phyloP scores from a whole-genome alignment of 2,797 vertebrate species.

The Clarias pachynema region DNA sequence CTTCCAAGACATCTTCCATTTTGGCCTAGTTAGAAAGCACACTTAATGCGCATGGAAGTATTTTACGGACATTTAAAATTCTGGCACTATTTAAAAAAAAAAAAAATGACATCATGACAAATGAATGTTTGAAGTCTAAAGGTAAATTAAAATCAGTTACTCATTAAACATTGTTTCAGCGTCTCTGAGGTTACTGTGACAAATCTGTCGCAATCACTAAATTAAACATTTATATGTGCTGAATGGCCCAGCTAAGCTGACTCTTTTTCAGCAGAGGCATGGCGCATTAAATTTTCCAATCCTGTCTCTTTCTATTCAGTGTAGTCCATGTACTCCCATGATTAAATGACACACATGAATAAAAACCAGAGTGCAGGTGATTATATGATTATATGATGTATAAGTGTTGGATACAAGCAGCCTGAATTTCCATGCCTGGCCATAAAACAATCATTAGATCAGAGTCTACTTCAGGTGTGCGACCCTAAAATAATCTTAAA shows the following conservation, averaged over 20 bases:
- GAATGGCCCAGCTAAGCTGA: background rate
- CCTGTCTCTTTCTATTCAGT: background rate
- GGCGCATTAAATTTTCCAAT: background rate
- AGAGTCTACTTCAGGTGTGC: background rate
- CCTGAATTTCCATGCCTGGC: background rate
- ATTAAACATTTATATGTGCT: background rate
- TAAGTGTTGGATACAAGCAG: background rate
- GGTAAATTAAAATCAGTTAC: background rate
- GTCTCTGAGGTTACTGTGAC: background rate
- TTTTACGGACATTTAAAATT: background rate
- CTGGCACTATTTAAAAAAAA: background rate
- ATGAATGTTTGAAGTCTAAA: background rate
- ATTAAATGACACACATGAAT: background rate
- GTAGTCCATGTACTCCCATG: background rate
- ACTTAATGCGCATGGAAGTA: background rate
- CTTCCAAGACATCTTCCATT: background rate
- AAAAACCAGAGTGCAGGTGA: background rate
- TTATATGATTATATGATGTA: background rate
- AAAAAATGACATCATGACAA: background rate
- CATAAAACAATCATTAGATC: background rate
- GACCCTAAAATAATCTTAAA: background rate
- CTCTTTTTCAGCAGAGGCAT: background rate
- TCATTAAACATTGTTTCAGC: constrained; percentile 5
- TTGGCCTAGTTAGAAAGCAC: background rate
- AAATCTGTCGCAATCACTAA: background rate